phyloP scores from a whole-genome alignment of 2,113 vertebrate genomes.

The Toxotes chatareus region DNA sequence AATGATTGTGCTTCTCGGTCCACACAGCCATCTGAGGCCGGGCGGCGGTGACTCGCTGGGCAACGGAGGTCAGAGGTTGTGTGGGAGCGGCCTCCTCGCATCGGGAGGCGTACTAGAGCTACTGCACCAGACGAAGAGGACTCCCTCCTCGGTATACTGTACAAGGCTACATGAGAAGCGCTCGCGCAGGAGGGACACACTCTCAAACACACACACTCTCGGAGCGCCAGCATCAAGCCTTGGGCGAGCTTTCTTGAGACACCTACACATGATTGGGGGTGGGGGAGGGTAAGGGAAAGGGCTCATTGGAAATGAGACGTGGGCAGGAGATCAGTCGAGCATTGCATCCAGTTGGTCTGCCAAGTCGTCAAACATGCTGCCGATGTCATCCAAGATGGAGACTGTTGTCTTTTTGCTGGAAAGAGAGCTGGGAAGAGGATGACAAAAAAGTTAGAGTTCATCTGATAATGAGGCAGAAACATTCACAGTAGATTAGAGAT shows the following conservation, averaged over 20 bases:
- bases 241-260: conserved; percentile 59
- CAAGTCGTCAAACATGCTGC: conserved; percentile 83
- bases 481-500: background rate
- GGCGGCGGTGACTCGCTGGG: conserved; percentile 49
- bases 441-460: background rate
- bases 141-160: conserved; percentile 47
- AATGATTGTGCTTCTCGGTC: conserved; percentile 78
- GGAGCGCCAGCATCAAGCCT: conserved; percentile 50
- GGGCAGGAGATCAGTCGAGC: conserved; percentile 76
- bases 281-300: background rate
- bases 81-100: conserved; percentile 64
- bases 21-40: conserved; percentile 52
- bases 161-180: conserved; percentile 72
- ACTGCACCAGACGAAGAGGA: conserved; percentile 56
- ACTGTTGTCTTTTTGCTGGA: conserved; percentile 71
- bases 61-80: conserved; percentile 78
- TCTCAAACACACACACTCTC: conserved; percentile 35
- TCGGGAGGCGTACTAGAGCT: conserved; percentile 51
- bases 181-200: conserved; percentile 26
- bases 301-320: conserved; percentile 7
- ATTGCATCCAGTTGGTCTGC: conserved; percentile 82
- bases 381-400: conserved; percentile 83
- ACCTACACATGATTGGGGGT: conserved; percentile 43
- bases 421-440: conserved; percentile 41
- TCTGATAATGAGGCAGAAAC: conserved; percentile 3